Evolutionary conservation across 2,113 vertebrate species (phyloP).

Genomic region (Pterocles gutturalis): DNA sequence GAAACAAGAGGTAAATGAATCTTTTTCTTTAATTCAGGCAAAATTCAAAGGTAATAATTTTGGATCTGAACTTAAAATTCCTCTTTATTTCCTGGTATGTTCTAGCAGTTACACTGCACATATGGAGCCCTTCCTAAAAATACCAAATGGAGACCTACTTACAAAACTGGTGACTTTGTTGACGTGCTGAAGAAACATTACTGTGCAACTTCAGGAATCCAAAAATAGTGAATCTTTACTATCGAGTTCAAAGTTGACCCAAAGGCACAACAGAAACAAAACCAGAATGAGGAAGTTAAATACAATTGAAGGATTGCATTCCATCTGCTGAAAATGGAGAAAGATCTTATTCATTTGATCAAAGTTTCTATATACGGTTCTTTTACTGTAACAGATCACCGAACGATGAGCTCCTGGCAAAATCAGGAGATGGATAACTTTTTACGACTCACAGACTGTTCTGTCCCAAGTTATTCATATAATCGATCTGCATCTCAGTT

Average conservation of each 20-base stretch:
- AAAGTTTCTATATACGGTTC: accelerated
- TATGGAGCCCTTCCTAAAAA: constrained; percentile 57
- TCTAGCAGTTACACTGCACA: background rate
- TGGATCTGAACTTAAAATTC: background rate
- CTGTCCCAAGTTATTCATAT: background rate
- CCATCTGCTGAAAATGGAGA: background rate
- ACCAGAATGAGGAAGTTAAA: background rate
- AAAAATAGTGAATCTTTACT: background rate
- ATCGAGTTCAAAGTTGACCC: background rate
- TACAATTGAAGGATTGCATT: accelerated
- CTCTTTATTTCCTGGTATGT: background rate
- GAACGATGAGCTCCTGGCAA: background rate
- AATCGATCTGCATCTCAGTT: background rate
- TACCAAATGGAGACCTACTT: background rate
- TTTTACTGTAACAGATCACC: background rate
- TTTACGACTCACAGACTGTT: background rate
- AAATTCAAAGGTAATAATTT: background rate
- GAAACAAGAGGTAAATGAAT: background rate
- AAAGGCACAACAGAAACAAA: background rate
- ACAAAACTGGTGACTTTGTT: background rate
- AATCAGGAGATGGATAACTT: background rate
- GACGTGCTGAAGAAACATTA: background rate
- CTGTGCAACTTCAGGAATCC: background rate
- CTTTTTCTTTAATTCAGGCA: background rate
- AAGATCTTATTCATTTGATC: background rate